phyloP scores from a whole-genome alignment of 2,888 invertebrate species.

The Mantis religiosa region DNA sequence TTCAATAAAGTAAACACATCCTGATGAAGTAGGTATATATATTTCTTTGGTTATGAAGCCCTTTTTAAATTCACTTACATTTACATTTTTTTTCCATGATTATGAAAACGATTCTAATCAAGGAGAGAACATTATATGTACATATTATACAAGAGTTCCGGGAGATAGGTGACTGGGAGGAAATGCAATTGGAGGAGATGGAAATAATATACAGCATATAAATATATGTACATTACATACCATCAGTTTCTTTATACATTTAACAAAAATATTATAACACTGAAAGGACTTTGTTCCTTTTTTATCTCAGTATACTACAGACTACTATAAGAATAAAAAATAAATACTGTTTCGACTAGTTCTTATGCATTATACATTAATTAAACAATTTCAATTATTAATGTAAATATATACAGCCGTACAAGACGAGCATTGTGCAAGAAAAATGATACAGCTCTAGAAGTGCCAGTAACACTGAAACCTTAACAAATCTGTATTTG shows the following conservation, averaged over 20 bases:
- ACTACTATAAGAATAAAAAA: neutral
- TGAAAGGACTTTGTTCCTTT: neutral
- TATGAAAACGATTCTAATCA: neutral
- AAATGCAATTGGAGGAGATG: neutral
- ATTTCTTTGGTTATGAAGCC: neutral
- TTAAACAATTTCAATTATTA: neutral
- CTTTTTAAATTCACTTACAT: neutral
- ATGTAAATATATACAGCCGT: neutral
- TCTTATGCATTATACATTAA: neutral
- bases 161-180: neutral
- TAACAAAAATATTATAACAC: neutral
- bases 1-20: neutral
- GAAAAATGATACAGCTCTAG: neutral
- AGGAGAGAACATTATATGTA: neutral
- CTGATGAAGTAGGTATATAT: neutral
- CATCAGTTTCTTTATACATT: neutral
- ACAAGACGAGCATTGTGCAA: neutral
- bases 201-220: conserved; percentile 3
- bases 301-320: neutral
- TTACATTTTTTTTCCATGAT: neutral
- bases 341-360: neutral
- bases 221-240: conserved; percentile 1
- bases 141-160: neutral
- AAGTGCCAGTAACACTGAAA: neutral
- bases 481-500: too few species aligned